Percentiles rank a stretch among this genome's conserved stretches.
Conservation (phyloP, 2,113 vertebrate genomes). For the Merops nubicus region DNA sequence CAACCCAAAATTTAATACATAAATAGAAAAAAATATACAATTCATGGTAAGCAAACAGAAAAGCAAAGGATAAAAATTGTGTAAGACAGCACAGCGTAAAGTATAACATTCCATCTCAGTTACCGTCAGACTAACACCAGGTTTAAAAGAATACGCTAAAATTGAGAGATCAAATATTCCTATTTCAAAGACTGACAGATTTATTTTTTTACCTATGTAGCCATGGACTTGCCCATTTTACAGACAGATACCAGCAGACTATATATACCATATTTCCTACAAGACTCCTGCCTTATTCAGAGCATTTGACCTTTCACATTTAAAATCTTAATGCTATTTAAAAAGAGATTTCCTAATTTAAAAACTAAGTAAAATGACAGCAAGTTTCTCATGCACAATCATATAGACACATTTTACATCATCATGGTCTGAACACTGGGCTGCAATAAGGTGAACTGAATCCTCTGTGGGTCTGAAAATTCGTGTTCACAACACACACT, state of each 20-base stretch:
- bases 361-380: background rate
- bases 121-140: background rate
- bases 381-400: no score
- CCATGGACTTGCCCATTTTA: background rate
- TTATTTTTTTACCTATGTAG: background rate
- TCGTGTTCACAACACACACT: background rate
- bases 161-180: background rate
- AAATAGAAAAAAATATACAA: background rate
- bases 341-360: background rate
- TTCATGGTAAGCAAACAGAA: background rate
- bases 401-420: no score
- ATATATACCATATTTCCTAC: background rate
- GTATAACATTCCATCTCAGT: background rate
- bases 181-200: background rate
- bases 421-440: no score
- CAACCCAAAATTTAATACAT: background rate
- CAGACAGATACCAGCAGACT: background rate
- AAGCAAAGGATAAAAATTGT: background rate
- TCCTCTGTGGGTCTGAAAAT: accelerated
- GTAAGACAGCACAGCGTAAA: background rate
- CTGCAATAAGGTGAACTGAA: background rate
- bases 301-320: background rate
- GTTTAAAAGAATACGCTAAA: background rate
- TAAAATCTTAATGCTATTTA: background rate
- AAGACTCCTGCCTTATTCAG: background rate